A percentile compares a stretch with the other conserved stretches of the same genome.
These are phyloP conservation scores for Oncorhynchus kisutch DNA, from an alignment of 2,113 vertebrate species.

Conservation along the genomic window DNA sequence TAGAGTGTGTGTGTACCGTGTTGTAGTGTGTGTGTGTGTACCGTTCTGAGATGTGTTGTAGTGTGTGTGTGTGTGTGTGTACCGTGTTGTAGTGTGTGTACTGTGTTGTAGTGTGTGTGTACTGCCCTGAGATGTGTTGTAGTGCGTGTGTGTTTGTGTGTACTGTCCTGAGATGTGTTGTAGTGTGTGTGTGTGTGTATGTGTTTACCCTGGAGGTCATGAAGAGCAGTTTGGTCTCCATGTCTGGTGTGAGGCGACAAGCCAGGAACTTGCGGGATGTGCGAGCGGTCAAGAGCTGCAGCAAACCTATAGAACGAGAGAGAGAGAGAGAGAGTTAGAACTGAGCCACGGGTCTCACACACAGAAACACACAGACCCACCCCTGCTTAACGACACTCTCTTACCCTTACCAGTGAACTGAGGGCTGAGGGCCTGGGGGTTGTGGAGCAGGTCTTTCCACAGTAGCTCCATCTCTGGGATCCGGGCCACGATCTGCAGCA, in stretches of 20 bases:
- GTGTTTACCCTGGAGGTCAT: conserved; percentile 89
- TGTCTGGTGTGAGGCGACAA: conserved; percentile 93
- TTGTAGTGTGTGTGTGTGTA: not conserved
- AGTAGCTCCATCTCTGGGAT: conserved; percentile 94
- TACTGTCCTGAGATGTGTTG: conserved; percentile 48
- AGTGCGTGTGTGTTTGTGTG: too few species aligned
- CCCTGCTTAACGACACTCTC: too few species aligned
- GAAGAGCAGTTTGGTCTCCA: conserved; percentile 98
- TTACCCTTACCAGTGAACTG: conserved; percentile 86
- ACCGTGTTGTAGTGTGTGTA: not conserved
- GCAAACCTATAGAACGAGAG: not conserved
- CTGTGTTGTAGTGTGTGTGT: not conserved
- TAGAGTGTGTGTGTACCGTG: not conserved
- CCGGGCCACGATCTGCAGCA: conserved; percentile 92
- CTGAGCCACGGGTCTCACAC: conserved; percentile 69
- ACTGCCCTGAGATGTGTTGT: too few species aligned
- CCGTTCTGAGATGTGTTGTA: too few species aligned
- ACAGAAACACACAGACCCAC: not conserved
- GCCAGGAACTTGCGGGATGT: conserved; percentile 67
- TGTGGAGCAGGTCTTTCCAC: conserved; percentile 95
- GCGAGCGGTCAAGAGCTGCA: not conserved
- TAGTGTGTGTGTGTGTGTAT: not conserved
- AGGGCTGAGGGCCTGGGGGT: conserved; percentile 85
- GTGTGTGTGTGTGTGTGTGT: too few species aligned
- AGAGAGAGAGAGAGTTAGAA: too few species aligned